A percentile compares a stretch with the other conserved stretches of the same genome.
Conservation (phyloP, 2,113 vertebrate species). For the Merops nubicus region DNA sequence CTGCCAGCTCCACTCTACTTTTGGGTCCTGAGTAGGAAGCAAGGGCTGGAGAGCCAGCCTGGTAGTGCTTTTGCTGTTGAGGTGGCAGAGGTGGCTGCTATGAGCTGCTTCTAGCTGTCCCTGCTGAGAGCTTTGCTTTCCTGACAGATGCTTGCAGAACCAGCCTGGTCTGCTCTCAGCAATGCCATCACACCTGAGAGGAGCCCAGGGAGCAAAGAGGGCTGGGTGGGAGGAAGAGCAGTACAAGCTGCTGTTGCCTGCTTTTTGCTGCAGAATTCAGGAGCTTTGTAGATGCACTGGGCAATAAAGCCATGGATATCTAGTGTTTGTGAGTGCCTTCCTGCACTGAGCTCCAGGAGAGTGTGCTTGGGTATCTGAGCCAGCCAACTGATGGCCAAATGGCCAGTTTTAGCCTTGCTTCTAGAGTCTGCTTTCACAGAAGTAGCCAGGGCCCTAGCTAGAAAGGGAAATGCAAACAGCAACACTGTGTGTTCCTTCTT, state of each 20-base stretch:
- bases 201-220: neutral
- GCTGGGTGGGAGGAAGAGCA: neutral
- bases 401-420: neutral
- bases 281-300: neutral
- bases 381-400: neutral
- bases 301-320: neutral
- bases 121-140: neutral
- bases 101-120: neutral
- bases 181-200: neutral
- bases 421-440: neutral
- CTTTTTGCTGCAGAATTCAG: neutral
- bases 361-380: neutral
- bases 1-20: neutral
- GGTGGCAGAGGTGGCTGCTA: neutral
- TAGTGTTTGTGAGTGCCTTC: neutral
- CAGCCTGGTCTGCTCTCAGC: conserved; percentile 13
- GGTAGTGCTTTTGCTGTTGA: neutral
- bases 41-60: neutral
- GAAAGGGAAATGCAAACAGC: neutral
- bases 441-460: neutral
- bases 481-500: neutral
- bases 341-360: neutral
- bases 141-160: conserved; percentile 11
- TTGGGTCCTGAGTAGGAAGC: neutral
- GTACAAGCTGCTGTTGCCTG: neutral